Evolutionary conservation across 2,113 vertebrate genomes (phyloP).

Genomic region (Myodes glareolus): DNA sequence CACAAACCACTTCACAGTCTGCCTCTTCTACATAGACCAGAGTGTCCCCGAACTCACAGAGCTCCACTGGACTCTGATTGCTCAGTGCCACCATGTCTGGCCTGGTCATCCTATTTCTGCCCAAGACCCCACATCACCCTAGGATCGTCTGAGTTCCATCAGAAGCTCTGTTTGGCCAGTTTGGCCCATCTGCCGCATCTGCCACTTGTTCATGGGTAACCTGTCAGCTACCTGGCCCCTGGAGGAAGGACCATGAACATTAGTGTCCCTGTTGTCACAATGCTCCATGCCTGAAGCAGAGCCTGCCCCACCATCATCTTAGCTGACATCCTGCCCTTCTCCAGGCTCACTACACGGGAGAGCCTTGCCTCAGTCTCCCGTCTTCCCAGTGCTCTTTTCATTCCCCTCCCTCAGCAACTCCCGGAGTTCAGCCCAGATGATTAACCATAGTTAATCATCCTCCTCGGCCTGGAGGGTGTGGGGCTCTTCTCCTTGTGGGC

Average conservation of each 20-base stretch:
- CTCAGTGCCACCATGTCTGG: background rate
- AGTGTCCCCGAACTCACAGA: background rate
- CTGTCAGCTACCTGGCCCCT: background rate
- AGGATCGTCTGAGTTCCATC: background rate
- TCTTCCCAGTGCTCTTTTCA: background rate
- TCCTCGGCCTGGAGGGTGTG: no score
- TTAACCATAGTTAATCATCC: background rate
- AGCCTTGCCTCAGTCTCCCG: accelerated
- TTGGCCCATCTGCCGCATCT: background rate
- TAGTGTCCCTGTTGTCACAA: background rate
- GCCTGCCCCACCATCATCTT: background rate
- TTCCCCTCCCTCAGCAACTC: background rate
- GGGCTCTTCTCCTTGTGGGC: background rate
- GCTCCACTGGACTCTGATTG: background rate
- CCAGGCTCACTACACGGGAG: background rate
- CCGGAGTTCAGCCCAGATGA: background rate
- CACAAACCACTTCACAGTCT: no score
- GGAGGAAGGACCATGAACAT: background rate
- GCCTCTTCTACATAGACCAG: background rate
- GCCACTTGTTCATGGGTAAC: background rate
- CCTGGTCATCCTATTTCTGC: background rate
- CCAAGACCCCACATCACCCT: background rate
- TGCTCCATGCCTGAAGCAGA: accelerated
- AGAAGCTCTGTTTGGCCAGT: accelerated
- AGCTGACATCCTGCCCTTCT: background rate